phyloP scores from a whole-genome alignment of 2,888 invertebrate genomes.

The Mamestra brassicae region DNA sequence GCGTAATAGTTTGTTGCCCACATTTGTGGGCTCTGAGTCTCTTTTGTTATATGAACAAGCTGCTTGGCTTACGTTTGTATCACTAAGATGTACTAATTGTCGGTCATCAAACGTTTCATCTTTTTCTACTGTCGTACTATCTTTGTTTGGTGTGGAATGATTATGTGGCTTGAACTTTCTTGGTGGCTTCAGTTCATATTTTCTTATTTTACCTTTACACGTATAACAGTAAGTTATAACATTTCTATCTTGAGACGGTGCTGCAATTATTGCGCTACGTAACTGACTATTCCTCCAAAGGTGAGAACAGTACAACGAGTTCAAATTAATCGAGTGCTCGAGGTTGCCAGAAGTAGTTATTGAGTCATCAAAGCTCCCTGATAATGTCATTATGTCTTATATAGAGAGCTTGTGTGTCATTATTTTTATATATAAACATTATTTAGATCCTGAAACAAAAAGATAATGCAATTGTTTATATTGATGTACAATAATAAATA shows the following conservation, averaged over 20 bases:
- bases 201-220: slow-evolving; percentile 87
- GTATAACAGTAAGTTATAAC: slow-evolving; percentile 84
- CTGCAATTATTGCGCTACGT: slow-evolving; percentile 79
- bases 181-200: slow-evolving; percentile 82
- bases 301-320: slow-evolving; percentile 85
- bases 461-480: not conserved
- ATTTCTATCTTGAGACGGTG: slow-evolving; percentile 76
- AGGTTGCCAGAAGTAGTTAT: slow-evolving; percentile 70
- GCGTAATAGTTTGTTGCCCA: slow-evolving; percentile 72
- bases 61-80: slow-evolving; percentile 67
- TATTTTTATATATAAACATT: slow-evolving; percentile 37
- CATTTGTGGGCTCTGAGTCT: slow-evolving; percentile 65
- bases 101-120: slow-evolving; percentile 63
- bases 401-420: slow-evolving; percentile 47
- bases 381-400: slow-evolving; percentile 78
- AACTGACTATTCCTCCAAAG: slow-evolving; percentile 84
- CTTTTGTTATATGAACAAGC: slow-evolving; percentile 68
- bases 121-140: slow-evolving; percentile 60
- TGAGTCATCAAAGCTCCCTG: slow-evolving; percentile 74
- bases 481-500: too few species aligned
- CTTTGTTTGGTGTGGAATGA: slow-evolving; percentile 85
- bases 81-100: slow-evolving; percentile 65
- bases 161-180: slow-evolving; percentile 80
- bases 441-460: slow-evolving; percentile 70
- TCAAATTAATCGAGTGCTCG: slow-evolving; percentile 80